Percentiles rank a stretch among this genome's conserved stretches.
Conservation (phyloP, 2,888 invertebrate species). For the Tipula vernalis region DNA sequence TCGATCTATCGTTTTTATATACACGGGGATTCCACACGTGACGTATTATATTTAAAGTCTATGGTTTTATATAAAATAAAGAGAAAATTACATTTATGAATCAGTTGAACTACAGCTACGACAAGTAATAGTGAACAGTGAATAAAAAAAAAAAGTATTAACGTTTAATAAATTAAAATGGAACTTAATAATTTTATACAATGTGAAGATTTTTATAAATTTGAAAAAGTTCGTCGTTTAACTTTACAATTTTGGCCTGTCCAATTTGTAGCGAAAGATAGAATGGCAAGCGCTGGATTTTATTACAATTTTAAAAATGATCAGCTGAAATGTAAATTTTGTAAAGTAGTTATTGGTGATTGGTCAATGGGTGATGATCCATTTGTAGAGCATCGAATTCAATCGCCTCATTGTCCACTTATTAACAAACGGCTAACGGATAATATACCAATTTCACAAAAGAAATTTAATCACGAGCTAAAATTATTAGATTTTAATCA, state of each 20-base stretch:
- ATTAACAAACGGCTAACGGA: slow-evolving; percentile 49
- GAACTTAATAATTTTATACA: not conserved
- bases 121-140: not conserved
- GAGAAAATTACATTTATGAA: no score
- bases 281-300: slow-evolving; percentile 70
- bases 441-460: slow-evolving; percentile 41
- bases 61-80: no score
- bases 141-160: not conserved
- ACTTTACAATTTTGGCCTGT: not conserved
- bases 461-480: not conserved
- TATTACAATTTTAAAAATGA: slow-evolving; percentile 64
- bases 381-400: slow-evolving; percentile 63
- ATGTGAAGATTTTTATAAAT: not conserved
- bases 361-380: slow-evolving; percentile 79
- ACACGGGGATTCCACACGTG: no score
- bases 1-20: no score
- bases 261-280: not conserved
- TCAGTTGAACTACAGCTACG: not conserved
- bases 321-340: slow-evolving; percentile 69
- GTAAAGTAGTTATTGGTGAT: slow-evolving; percentile 63
- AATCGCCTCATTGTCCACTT: slow-evolving; percentile 71
- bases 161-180: not conserved
- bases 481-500: not conserved
- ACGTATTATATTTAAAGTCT: no score
- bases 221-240: not conserved